Percentiles rank a stretch among this genome's conserved stretches.
Conservation (phyloP, 2,113 vertebrate species). For the Odontesthes bonariensis region DNA sequence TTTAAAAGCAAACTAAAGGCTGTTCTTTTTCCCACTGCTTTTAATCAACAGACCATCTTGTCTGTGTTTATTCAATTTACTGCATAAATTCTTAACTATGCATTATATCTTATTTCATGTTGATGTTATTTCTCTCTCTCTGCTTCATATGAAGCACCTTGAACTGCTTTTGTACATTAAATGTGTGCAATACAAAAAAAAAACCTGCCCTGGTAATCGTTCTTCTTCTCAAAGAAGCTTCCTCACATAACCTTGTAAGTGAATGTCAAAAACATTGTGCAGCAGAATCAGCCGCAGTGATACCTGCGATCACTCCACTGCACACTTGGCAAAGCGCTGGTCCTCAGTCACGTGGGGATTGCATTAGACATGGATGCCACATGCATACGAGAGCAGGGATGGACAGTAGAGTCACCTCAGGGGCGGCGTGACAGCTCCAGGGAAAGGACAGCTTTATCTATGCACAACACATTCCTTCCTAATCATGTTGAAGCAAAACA, state of each 20-base stretch:
- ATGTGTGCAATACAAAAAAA: not conserved
- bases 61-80: not conserved
- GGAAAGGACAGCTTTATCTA: constrained; percentile 63
- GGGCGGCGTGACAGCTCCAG: constrained; percentile 36
- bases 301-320: constrained; percentile 58
- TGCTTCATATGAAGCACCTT: not conserved
- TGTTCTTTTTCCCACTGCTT: not conserved
- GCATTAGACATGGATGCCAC: constrained; percentile 59
- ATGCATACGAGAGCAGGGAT: constrained; percentile 46
- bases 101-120: not conserved
- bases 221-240: constrained; percentile 5
- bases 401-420: constrained; percentile 46
- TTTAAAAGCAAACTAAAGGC: not conserved
- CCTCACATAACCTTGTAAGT: constrained; percentile 45
- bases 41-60: not conserved
- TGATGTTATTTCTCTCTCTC: not conserved
- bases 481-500: constrained; percentile 65
- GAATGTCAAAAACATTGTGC: constrained; percentile 46
- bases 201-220: not conserved
- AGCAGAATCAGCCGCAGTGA: constrained; percentile 41
- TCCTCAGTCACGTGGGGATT: constrained; percentile 57
- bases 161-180: not conserved
- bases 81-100: not conserved
- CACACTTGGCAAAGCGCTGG: constrained; percentile 42
- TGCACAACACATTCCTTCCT: constrained; percentile 68